These are phyloP conservation scores for Vulpes lagopus DNA, from an alignment of 2,113 vertebrate genomes.

Conservation along the genomic window DNA sequence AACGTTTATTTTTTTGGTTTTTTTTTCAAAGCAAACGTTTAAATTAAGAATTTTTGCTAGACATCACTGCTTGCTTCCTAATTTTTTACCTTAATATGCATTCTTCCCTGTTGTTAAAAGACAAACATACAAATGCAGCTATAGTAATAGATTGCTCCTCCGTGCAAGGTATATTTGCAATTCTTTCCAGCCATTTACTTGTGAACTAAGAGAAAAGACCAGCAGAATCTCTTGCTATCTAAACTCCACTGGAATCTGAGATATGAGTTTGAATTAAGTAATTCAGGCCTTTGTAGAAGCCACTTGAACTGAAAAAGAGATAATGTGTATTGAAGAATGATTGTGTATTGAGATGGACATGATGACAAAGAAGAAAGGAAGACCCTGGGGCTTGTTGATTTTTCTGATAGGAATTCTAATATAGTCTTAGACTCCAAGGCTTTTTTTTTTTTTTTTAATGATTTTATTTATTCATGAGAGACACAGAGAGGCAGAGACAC, in stretches of 20 bases:
- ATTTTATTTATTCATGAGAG: too few species aligned
- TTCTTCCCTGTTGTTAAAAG: constrained; percentile 15
- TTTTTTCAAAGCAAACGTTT: constrained; percentile 39
- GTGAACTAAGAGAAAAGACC: background rate
- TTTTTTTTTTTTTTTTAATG: too few species aligned
- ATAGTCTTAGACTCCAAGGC: background rate
- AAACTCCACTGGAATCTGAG: background rate
- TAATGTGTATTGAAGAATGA: background rate
- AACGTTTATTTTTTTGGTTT: constrained; percentile 17
- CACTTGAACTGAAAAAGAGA: constrained; percentile 56
- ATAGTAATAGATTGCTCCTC: background rate
- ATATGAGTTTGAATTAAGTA: constrained; percentile 25
- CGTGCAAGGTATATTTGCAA: background rate
- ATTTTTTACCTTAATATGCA: background rate
- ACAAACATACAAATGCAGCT: background rate
- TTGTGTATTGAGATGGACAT: background rate
- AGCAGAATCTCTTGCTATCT: background rate
- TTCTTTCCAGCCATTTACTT: constrained; percentile 24
- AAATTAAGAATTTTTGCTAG: constrained; percentile 53
- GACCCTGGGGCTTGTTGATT: constrained; percentile 41
- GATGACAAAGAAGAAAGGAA: constrained; percentile 36
- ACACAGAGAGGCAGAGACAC: too few species aligned
- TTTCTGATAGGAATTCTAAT: constrained; percentile 33
- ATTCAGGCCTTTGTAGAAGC: constrained; percentile 1
- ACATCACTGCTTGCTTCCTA: background rate